Conservation (phyloP, 2,888 invertebrate genomes). For the Drepanosiphum platanoidis region DNA sequence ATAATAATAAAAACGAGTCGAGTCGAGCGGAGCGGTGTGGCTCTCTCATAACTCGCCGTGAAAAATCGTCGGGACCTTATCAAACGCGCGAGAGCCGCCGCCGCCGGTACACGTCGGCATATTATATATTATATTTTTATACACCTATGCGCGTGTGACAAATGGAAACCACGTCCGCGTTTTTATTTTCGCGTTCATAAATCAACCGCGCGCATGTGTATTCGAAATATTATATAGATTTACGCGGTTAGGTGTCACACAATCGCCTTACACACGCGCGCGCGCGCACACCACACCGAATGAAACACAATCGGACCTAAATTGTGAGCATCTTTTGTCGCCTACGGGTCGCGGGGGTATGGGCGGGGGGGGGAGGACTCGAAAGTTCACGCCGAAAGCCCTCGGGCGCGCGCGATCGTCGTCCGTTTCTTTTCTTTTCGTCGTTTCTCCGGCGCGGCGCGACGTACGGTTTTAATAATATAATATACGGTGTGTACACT, state of each 20-base stretch:
- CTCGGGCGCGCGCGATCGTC: background rate
- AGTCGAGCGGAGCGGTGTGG: background rate
- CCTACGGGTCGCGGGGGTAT: background rate
- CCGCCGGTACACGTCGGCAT: background rate
- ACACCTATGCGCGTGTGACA: slow-evolving; percentile 13
- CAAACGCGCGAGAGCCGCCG: background rate
- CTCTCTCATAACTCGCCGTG: background rate
- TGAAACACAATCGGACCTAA: slow-evolving; percentile 20
- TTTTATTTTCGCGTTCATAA: slow-evolving; percentile 44
- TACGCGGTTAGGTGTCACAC: background rate
- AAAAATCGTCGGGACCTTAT: slow-evolving; percentile 16
- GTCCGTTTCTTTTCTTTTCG: background rate
- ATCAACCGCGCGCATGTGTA: slow-evolving; percentile 1
- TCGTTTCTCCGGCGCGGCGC: background rate
- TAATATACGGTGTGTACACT: background rate
- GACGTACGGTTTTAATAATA: too few species aligned
- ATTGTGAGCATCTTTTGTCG: background rate
- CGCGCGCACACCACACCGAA: background rate
- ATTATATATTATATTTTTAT: background rate
- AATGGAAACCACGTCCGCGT: slow-evolving; percentile 26
- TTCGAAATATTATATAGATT: background rate
- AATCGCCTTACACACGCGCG: background rate
- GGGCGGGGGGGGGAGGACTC: background rate
- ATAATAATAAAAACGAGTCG: background rate
- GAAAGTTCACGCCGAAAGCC: background rate